These are phyloP conservation scores for Xanthorhoe spadicearia DNA, from an alignment of 2,888 invertebrate species.

Conservation along the genomic window DNA sequence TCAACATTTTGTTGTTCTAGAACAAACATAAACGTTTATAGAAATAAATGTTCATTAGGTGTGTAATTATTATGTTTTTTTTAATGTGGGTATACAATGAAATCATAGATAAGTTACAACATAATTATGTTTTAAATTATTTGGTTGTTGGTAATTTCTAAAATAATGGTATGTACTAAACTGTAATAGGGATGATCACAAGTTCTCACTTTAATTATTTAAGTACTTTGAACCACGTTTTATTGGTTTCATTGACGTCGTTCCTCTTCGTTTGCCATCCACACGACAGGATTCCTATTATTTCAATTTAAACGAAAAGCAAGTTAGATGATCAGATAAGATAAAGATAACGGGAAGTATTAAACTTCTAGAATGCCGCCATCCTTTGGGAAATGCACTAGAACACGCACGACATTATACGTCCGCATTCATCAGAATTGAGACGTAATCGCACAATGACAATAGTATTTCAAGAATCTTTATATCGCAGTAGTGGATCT, in stretches of 20 bases:
- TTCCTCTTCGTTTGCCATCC: background rate
- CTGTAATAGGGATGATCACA: too few relatives aligned
- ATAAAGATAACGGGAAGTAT: background rate
- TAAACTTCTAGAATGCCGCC: background rate
- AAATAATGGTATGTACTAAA: too few relatives aligned
- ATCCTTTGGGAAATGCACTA: background rate
- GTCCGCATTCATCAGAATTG: slow-evolving; percentile 14
- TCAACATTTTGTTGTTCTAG: too few relatives aligned
- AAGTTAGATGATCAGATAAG: background rate
- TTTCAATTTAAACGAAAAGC: background rate
- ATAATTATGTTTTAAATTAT: too few relatives aligned
- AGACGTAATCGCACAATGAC: slow-evolving; percentile 10
- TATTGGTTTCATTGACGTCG: too few relatives aligned
- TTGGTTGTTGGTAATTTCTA: too few relatives aligned
- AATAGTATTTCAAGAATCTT: slow-evolving; percentile 17
- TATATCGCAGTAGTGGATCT: slow-evolving; percentile 11
- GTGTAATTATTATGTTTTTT: background rate
- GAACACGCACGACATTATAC: slow-evolving; percentile 1
- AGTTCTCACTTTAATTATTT: too few relatives aligned
- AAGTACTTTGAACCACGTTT: too few relatives aligned
- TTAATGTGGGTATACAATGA: background rate
- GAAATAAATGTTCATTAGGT: background rate
- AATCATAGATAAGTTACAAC: too few relatives aligned
- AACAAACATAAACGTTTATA: too few relatives aligned
- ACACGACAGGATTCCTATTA: background rate